These are phyloP conservation scores for Erythrocebus patas DNA, from an alignment of 2,113 vertebrate genomes.

Conservation along the genomic window DNA sequence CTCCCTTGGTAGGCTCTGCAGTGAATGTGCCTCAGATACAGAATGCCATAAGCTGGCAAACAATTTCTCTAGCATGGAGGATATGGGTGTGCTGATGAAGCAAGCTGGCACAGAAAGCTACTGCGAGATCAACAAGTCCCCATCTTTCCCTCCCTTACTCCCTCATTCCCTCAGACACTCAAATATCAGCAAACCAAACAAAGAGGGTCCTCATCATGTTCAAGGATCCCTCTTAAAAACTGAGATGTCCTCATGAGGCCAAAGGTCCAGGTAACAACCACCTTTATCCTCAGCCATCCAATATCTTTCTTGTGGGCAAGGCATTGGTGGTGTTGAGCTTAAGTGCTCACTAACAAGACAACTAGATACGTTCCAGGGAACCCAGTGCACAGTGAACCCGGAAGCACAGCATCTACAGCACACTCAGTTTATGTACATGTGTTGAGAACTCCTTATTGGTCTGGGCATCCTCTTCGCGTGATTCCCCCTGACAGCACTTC, in stretches of 20 bases:
- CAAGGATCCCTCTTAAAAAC: not conserved
- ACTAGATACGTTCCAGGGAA: not conserved
- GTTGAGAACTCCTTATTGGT: not conserved
- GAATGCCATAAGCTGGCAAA: not conserved
- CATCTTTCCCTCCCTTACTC: not conserved
- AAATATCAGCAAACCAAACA: constrained; percentile 29
- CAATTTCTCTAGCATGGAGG: not conserved
- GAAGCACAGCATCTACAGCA: not conserved
- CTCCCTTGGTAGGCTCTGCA: not conserved
- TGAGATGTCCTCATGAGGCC: not conserved
- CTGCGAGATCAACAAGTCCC: not conserved
- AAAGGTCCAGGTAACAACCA: not conserved
- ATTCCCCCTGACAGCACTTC: not conserved
- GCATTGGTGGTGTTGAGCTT: not conserved
- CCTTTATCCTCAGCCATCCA: not conserved
- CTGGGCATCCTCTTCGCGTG: not conserved
- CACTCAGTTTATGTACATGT: not conserved
- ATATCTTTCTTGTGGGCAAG: not conserved
- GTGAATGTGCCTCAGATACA: not conserved
- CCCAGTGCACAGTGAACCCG: not conserved
- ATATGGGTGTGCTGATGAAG: not conserved
- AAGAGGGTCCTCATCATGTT: not conserved
- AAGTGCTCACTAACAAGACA: not conserved
- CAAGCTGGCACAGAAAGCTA: not conserved
- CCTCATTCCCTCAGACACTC: not conserved